Percentiles rank a stretch among this genome's conserved stretches.
Conservation (phyloP, 1,140 invertebrate genomes). For the Bombus huntii region DNA sequence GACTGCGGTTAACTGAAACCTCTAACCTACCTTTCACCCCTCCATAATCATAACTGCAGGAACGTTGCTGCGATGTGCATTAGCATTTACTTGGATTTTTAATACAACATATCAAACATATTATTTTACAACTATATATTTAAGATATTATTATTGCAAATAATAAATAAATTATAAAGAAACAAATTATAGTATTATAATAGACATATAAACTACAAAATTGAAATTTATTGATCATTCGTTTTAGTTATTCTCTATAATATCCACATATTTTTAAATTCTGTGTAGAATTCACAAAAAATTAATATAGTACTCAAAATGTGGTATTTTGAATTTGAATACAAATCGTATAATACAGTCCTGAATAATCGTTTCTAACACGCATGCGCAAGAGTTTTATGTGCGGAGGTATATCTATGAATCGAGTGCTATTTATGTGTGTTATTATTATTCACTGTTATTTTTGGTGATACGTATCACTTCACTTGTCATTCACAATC, state of each 20-base stretch:
- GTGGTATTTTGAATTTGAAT: neutral
- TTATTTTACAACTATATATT: neutral
- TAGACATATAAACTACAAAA: neutral
- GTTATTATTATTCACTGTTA: slow-evolving; percentile 59
- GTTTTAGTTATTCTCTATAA: neutral
- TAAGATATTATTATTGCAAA: neutral
- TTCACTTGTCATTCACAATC: slow-evolving; percentile 14
- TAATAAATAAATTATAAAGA: neutral
- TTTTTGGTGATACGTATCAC: slow-evolving; percentile 49
- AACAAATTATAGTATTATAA: neutral
- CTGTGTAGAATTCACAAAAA: neutral
- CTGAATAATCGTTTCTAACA: neutral
- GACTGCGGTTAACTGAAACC: slow-evolving; percentile 47
- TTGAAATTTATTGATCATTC: neutral
- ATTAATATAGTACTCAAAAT: too few species aligned
- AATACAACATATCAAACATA: neutral
- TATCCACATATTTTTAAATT: neutral
- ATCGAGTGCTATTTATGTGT: neutral
- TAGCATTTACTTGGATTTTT: neutral
- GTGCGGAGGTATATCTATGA: neutral
- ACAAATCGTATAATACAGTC: neutral
- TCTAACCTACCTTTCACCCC: neutral
- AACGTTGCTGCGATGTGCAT: neutral
- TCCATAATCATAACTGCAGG: slow-evolving; percentile 14
- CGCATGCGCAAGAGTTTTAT: slow-evolving; percentile 29